A percentile compares a stretch with the other conserved stretches of the same genome.
These are phyloP conservation scores for Coreoperca whiteheadi DNA, from an alignment of 2,113 vertebrate species.

Conservation along the genomic window DNA sequence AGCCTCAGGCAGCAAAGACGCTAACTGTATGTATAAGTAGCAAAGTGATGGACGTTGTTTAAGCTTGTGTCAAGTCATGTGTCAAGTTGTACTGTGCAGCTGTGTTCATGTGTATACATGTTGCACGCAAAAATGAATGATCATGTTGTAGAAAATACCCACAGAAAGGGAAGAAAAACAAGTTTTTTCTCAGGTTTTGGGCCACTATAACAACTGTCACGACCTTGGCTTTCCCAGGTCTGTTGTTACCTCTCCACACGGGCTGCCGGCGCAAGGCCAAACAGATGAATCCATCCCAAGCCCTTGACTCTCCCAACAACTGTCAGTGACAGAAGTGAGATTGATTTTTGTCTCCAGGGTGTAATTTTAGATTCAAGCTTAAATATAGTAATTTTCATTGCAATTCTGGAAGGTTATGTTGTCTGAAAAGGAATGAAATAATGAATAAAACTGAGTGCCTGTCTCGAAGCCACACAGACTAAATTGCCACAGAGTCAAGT, in stretches of 20 bases:
- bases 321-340: slow-evolving; percentile 60
- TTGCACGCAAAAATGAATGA: too few species aligned
- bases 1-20: not conserved
- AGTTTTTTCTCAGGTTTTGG: not conserved
- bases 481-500: slow-evolving; percentile 56
- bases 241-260: slow-evolving; percentile 19
- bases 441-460: slow-evolving; percentile 63
- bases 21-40: not conserved
- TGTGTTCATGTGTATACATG: not conserved
- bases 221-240: slow-evolving; percentile 13
- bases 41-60: not conserved
- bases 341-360: slow-evolving; percentile 61
- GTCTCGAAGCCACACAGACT: slow-evolving; percentile 19
- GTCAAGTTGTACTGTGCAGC: not conserved
- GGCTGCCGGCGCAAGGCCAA: slow-evolving; percentile 32
- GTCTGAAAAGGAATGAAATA: slow-evolving; percentile 51
- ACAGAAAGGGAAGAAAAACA: slow-evolving; percentile 13
- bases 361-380: slow-evolving; percentile 61
- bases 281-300: slow-evolving; percentile 46
- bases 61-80: not conserved
- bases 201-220: slow-evolving; percentile 20
- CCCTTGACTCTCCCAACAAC: slow-evolving; percentile 57
- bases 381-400: slow-evolving; percentile 71
- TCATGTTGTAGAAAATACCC: not conserved
- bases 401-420: slow-evolving; percentile 56